Evolutionary conservation across 2,113 vertebrate species (phyloP), one percentile per base, ranked within the genome.

Genomic region (Perca fluviatilis): DNA sequence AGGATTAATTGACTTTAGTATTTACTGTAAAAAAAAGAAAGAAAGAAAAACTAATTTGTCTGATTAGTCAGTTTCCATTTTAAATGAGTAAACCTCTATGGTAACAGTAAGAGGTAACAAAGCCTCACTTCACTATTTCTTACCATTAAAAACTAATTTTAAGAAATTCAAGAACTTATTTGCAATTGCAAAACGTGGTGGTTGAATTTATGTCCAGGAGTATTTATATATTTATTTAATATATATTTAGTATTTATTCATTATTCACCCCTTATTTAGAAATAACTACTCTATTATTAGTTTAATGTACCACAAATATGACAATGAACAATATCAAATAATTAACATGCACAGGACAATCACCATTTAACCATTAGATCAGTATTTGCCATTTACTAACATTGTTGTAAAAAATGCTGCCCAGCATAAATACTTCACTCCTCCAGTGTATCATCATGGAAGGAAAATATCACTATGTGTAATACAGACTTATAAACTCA

Each of bases 301-400:
- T 64, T 19, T 33, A 50, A 13, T 70, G 18, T 58, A 68, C n/a
- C 51, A 79, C 47, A 79, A 56, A 77, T 21, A 68, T 73, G n/a
- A 76, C 25, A 54, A 25, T 80, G 50, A 51, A 79, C 5, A 53
- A 66, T 70, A 88, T 67, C 57, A 64, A 87, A 71, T 71, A 60
- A 84, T 70, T 43, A 72, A 50, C 75, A 86, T 79, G 78, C 78
- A 78, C 47, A 74, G 36, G 54, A 77, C 54, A 87, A 77, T 65
- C 74, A 66, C 27, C n/a, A 69, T 63, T 77, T 78, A 82, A 86
- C 79, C 61, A 74, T 84, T 79, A 68, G 78, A 83, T 78, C 50
- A 27, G 75, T 53, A 78, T 90, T 90, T 91, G 90, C 90, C 89
- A 91, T 92, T 93, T 88, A 89, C 25, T 86, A 90, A 88, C 74